Evolutionary conservation across 1,140 invertebrate species (phyloP), one percentile per base, ranked within the genome.

Genomic region (Belonocnema kinseyi): DNA sequence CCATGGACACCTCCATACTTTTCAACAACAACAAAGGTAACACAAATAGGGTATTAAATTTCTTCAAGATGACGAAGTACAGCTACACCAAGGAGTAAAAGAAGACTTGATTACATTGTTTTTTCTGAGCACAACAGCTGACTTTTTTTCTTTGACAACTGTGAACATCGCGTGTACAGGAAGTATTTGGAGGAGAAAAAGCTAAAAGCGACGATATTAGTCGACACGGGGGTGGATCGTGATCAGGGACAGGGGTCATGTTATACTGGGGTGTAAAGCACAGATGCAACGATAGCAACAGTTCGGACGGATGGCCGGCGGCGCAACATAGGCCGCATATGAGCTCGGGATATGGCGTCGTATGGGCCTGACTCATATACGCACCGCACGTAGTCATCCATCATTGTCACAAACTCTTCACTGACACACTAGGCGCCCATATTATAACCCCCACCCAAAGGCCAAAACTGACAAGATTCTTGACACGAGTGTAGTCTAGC

Each of bases 201-300:
- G 85, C 86, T 89, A 89, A 89, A 88, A 89, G 87, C 83, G 77
- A 80, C 73, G 83, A 86, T 89, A 90, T 90, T 89, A 90, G 85
- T 86, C 83, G 80, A 81, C 84, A 81, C 82, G 40, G 75, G 80
- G 84, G 81, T 80, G 79, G 79, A 70, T 79, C 72, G 74, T 73
- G 78, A 83, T 76, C 50, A 76, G 17, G 61, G 54, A 75, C 50
- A 76, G 17, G 72, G 54, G 77, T 79, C 81, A 82, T 81, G 87
- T 87, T 85, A 85, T 77, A 77, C 76, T 78, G 86, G 87, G 88
- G 86, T 86, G 85, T 82, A 81, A 77, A 84, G 89, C 88, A 89
- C 89, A 90, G 89, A 90, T 90, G 89, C 89, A 88, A 82, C 87
- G 88, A 89, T 89, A 89, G 89, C 87, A 90, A 89, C 86, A 89